Percentiles rank a stretch among this genome's conserved stretches.
These are phyloP conservation scores for Nerophis lumbriciformis DNA, from an alignment of 2,113 vertebrate genomes.

Conservation along the genomic window DNA sequence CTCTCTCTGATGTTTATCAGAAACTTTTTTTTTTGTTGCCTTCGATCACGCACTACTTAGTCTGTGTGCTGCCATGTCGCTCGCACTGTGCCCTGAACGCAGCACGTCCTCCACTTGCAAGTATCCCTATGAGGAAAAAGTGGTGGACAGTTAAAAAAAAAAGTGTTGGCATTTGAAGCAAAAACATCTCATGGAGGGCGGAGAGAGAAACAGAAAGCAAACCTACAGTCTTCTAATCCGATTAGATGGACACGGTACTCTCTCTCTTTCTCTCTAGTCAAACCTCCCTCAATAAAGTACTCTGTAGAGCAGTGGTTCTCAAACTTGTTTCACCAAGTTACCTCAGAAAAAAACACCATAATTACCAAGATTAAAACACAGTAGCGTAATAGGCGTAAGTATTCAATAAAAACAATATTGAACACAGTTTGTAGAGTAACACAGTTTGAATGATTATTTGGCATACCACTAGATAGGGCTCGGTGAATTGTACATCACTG, in stretches of 20 bases:
- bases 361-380: too few species aligned
- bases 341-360: too few species aligned
- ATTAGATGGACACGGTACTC: slow-evolving; percentile 66
- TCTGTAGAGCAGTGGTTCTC: too few species aligned
- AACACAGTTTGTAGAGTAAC: too few species aligned
- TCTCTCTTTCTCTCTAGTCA: slow-evolving; percentile 28
- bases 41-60: not conserved
- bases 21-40: slow-evolving; percentile 8
- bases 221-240: slow-evolving; percentile 74
- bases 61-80: not conserved
- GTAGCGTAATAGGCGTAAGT: too few species aligned
- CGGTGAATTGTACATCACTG: too few species aligned
- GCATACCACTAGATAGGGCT: too few species aligned
- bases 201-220: slow-evolving; percentile 46
- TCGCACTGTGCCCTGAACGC: not conserved
- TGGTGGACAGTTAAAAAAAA: not conserved
- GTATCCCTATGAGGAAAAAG: not conserved
- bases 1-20: slow-evolving; percentile 4
- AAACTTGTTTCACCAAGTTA: too few species aligned
- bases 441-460: too few species aligned
- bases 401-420: too few species aligned
- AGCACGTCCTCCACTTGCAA: not conserved
- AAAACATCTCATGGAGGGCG: slow-evolving; percentile 33
- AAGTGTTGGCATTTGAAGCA: not conserved
- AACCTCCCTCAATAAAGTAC: slow-evolving; percentile 7